phyloP scores from a whole-genome alignment of 1,140 invertebrate species.

The Glomeris maerens region DNA sequence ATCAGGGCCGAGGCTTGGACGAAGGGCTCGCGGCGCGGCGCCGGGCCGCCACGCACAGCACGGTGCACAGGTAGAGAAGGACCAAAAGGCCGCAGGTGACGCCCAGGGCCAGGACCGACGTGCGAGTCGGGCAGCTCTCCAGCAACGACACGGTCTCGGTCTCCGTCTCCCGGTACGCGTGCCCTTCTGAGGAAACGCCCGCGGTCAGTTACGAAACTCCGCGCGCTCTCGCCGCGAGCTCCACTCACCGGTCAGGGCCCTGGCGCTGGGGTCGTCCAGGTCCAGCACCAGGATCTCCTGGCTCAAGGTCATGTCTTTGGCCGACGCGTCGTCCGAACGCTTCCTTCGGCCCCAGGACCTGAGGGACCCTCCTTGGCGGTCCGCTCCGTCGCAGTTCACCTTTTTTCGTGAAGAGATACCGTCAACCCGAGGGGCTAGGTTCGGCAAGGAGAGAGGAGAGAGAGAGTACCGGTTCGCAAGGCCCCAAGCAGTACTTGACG shows the following conservation, averaged over 20 bases:
- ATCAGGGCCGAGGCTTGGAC: constrained; percentile 20
- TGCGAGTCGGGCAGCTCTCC: constrained; percentile 69
- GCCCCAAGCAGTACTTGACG: constrained; percentile 88
- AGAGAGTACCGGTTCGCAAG: constrained; percentile 74
- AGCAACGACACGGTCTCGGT: constrained; percentile 64
- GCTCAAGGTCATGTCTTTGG: constrained; percentile 79
- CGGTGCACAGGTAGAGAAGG: constrained; percentile 51
- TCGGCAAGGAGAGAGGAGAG: too few species aligned
- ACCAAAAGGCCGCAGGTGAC: constrained; percentile 77
- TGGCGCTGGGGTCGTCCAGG: constrained; percentile 50
- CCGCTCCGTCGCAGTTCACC: too few species aligned
- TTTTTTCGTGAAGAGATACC: too few species aligned
- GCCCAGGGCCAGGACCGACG: constrained; percentile 68
- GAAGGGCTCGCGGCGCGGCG: too few species aligned
- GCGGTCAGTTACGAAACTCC: too few species aligned
- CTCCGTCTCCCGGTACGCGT: too few species aligned
- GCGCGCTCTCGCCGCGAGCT: too few species aligned
- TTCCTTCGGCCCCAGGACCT: constrained; percentile 79
- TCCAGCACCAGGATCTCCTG: constrained; percentile 85
- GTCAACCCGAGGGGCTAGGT: too few species aligned
- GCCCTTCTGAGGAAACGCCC: too few species aligned
- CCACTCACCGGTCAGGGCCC: constrained; percentile 10
- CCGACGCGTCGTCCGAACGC: constrained; percentile 46
- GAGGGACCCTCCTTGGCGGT: too few species aligned
- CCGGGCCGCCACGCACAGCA: constrained; percentile 18